Percentiles rank a stretch among this genome's conserved stretches.
These are phyloP conservation scores for Himalopsyche japonica DNA, from an alignment of 2,888 invertebrate species.

Conservation along the genomic window DNA sequence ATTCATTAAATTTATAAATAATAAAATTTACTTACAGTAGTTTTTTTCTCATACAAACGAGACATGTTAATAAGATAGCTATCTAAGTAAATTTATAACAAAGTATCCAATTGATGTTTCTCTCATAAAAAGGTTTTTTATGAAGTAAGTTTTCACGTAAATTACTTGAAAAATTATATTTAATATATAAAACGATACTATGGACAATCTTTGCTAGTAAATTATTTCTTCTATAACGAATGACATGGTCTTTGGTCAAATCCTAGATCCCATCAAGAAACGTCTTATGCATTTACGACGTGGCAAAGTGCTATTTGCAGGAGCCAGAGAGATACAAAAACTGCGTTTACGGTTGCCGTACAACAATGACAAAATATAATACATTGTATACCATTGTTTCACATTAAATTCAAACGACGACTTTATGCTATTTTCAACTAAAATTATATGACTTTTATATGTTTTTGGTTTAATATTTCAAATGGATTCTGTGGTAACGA, in stretches of 20 bases:
- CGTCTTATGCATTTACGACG: not conserved
- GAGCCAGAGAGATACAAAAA: not conserved
- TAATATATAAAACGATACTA: not conserved
- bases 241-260: not conserved
- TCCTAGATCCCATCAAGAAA: not conserved
- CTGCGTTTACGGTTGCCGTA: not conserved
- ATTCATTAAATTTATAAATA: too few relatives aligned
- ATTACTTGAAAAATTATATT: too few relatives aligned
- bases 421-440: not conserved
- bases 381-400: not conserved
- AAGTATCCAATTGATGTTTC: too few relatives aligned
- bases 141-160: too few relatives aligned
- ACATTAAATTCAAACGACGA: not conserved
- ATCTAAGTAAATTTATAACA: too few relatives aligned
- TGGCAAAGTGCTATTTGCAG: conserved; percentile 13
- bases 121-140: too few relatives aligned
- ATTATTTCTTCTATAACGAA: not conserved
- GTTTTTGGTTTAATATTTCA: too few relatives aligned
- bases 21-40: too few relatives aligned
- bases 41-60: too few relatives aligned
- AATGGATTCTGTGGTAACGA: too few relatives aligned
- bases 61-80: too few relatives aligned
- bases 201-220: not conserved
- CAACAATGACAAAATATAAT: not conserved
- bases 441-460: too few relatives aligned